Conservation (phyloP, 2,797 vertebrate species). For the Molossus molossus region DNA sequence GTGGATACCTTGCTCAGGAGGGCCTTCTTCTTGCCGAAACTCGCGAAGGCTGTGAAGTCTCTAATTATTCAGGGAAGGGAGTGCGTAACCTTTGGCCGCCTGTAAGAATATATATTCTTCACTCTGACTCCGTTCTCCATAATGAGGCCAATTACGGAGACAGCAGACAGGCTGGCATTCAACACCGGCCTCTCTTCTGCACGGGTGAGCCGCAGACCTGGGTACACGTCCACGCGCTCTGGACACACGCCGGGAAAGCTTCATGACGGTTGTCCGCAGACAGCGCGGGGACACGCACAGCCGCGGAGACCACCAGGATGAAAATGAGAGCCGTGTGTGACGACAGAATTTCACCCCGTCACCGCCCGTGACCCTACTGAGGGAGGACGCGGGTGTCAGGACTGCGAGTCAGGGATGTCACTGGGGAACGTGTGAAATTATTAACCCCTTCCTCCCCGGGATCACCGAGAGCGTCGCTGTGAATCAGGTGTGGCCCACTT, state of each 20-base stretch:
- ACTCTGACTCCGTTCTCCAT: slow-evolving; percentile 69
- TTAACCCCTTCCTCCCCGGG: neutral
- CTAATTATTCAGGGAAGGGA: slow-evolving; percentile 43
- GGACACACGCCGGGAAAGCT: slow-evolving; percentile 79
- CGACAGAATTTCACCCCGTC: neutral
- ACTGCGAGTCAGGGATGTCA: neutral
- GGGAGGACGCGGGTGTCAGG: neutral
- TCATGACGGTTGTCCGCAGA: slow-evolving; percentile 73
- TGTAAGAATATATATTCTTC: slow-evolving; percentile 71
- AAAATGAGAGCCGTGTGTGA: neutral
- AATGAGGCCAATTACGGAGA: slow-evolving; percentile 78
- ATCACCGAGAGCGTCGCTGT: neutral
- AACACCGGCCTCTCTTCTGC: neutral
- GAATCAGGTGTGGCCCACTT: no score
- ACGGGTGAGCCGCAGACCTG: no score
- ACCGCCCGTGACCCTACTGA: no score
- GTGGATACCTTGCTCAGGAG: slow-evolving; percentile 69
- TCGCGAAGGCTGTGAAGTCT: slow-evolving; percentile 65
- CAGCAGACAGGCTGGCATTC: slow-evolving; percentile 63
- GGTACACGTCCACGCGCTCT: neutral
- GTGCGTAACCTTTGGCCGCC: slow-evolving; percentile 66
- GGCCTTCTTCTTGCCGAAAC: slow-evolving; percentile 69
- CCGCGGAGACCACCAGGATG: neutral
- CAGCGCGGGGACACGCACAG: neutral
- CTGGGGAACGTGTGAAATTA: no score